phyloP scores from a whole-genome alignment of 2,797 vertebrate species.

The Enteromius anoplus region DNA sequence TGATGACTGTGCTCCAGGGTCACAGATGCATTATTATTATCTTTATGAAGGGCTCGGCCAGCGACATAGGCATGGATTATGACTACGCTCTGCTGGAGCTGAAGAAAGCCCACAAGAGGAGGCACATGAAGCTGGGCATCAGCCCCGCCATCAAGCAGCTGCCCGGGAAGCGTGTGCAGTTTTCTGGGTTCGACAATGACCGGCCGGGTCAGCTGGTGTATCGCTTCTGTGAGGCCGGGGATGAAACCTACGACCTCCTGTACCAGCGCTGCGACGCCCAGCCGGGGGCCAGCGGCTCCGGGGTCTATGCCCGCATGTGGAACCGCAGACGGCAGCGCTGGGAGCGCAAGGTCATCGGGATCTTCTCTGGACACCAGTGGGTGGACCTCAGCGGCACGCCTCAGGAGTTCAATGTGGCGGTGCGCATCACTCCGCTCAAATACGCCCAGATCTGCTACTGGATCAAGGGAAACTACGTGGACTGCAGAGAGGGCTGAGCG shows the following conservation, averaged over 20 bases:
- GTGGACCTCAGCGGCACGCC: constrained; percentile 90
- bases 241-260: constrained; percentile 92
- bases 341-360: constrained; percentile 96
- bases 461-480: constrained; percentile 97
- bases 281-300: constrained; percentile 94
- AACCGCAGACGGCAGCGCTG: constrained; percentile 84
- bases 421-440: constrained; percentile 96
- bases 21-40: not conserved
- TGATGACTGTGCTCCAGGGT: not conserved
- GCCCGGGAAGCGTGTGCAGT: constrained; percentile 91
- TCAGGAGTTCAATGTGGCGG: constrained; percentile 95
- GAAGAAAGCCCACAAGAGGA: constrained; percentile 93
- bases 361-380: constrained; percentile 99
- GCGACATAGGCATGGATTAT: constrained; percentile 98
- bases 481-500: constrained; percentile 88
- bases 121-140: constrained; percentile 95
- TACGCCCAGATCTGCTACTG: constrained; percentile 99
- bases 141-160: constrained; percentile 85
- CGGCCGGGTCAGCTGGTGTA: constrained; percentile 91
- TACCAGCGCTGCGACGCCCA: constrained; percentile 97
- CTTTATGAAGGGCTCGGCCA: constrained; percentile 90
- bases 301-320: constrained; percentile 98
- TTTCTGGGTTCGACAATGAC: constrained; percentile 96
- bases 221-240: constrained; percentile 91
- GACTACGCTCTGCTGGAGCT: constrained; percentile 96